Base-by-base conservation (phyloP, 2,797 vertebrate genomes). In the Chloroceryle amazona region DNA sequence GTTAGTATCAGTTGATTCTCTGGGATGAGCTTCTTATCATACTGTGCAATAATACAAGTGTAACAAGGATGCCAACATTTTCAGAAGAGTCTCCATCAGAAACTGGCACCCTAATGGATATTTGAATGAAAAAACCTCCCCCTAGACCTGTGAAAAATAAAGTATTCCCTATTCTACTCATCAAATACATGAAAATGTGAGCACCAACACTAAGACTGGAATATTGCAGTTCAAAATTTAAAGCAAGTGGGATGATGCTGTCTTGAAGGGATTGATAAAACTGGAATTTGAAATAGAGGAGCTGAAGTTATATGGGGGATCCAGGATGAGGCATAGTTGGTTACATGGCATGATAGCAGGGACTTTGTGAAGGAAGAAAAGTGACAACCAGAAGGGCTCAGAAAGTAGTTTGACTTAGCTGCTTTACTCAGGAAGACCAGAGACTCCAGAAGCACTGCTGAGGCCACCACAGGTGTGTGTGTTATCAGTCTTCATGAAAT, bases 51-150 rank as follows among this genome's bases (percentile, higher is more conserved):
- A 81, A 72, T 41, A 83, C 63, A 49, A 39, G 15, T 13, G 11
- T 70, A 82, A 76, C 37, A 67, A 81, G 12, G 39, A 92, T 60
- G 33, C 5, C n/a, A 89, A 41, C 37, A 60, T 86, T 93, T 94
- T 67, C 75, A 81, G 58, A 88, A 82, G 29, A 58, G 11, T n/a
- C 20, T 63, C n/a, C 21, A 18, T 63, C 67, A 66, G 37, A 89
- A 93, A 90, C 35, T 37, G 31, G 42, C 35, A 42, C 35, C 42
- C 58, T 55, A 81, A 85, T 21, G 29, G 29, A 49, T 33, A 88
- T n/a, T 29, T 70, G 68, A 90, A 83, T 47, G n/a, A 85, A 79
- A 89, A 80, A 66, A 80, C 33, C 23, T 44, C 37, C 25, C 18
- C 22, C 35, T 25, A 68, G 51, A 51, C 13, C 8, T 47, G 42